phyloP scores from a whole-genome alignment of 2,113 vertebrate genomes.

The Malurus alboscapulatus region DNA sequence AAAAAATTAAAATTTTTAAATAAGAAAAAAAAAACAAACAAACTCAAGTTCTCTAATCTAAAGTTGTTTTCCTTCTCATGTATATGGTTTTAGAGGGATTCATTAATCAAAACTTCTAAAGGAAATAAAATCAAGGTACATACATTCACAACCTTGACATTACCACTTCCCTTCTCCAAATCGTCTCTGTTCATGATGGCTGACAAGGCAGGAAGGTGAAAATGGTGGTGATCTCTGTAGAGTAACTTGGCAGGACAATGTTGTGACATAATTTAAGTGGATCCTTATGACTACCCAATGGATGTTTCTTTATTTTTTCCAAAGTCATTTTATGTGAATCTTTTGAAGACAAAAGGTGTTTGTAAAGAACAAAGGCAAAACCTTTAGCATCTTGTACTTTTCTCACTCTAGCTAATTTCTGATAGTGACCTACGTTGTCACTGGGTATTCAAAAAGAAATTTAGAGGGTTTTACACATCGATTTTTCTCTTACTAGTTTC shows the following conservation, averaged over 20 bases:
- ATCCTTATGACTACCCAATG: not conserved
- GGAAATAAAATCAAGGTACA: not conserved
- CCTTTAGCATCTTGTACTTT: not conserved
- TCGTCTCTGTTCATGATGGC: not conserved
- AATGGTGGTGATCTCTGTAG: not conserved
- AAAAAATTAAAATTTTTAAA: no score
- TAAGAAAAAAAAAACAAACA: not conserved
- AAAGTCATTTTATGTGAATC: not conserved
- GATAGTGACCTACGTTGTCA: not conserved
- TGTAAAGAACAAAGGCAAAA: not conserved
- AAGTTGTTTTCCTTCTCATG: not conserved
- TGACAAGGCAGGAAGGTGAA: not conserved
- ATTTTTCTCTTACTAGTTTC: not conserved
- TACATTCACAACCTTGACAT: not conserved
- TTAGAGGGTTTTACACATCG: not conserved
- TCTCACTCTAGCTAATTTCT: not conserved
- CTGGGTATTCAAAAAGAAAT: not conserved
- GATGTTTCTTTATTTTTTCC: not conserved
- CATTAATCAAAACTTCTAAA: not conserved
- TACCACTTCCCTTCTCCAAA: not conserved
- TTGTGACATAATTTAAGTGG: not conserved
- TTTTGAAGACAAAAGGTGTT: not conserved
- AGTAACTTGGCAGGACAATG: not conserved
- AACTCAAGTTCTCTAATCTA: not conserved
- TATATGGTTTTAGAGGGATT: not conserved